A percentile compares a stretch with the other conserved stretches of the same genome.
Evolutionary conservation across 2,113 vertebrate species (phyloP).

Genomic region (Equus przewalskii): DNA sequence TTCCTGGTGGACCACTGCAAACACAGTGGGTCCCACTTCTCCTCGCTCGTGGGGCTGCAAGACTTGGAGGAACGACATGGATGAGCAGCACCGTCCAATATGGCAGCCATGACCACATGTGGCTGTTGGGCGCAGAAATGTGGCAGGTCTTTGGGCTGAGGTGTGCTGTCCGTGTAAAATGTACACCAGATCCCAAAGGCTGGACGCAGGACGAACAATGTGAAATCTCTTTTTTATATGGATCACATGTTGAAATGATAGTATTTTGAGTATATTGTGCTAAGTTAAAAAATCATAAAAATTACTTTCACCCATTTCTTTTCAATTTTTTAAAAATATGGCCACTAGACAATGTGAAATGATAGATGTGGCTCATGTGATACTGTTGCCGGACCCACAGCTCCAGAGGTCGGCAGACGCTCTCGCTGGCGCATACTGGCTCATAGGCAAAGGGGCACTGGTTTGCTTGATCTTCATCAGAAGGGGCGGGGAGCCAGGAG

Average conservation of each 20-base stretch:
- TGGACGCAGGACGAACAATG: rapidly evolving
- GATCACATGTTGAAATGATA: background rate
- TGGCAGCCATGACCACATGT: rapidly evolving
- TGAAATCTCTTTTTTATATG: background rate
- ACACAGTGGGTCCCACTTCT: background rate
- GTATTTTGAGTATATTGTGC: no score
- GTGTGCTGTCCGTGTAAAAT: rapidly evolving
- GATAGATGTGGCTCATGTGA: background rate
- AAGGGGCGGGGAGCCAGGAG: background rate
- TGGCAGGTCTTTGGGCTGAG: background rate
- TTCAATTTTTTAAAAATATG: background rate
- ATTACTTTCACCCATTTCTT: background rate
- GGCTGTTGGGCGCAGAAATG: background rate
- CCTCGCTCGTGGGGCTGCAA: rapidly evolving
- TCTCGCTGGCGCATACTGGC: background rate
- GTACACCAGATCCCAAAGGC: rapidly evolving
- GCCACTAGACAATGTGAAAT: background rate
- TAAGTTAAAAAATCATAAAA: background rate
- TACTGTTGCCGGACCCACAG: background rate
- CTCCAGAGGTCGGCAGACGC: background rate
- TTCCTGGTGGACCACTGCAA: background rate
- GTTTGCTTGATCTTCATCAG: background rate
- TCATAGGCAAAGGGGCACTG: background rate
- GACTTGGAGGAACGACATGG: background rate
- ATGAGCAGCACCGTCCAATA: rapidly evolving